Percentiles rank a stretch among this genome's conserved stretches.
These are phyloP conservation scores for Tetranychus urticae DNA, from an alignment of 1,140 invertebrate genomes.

Conservation along the genomic window DNA sequence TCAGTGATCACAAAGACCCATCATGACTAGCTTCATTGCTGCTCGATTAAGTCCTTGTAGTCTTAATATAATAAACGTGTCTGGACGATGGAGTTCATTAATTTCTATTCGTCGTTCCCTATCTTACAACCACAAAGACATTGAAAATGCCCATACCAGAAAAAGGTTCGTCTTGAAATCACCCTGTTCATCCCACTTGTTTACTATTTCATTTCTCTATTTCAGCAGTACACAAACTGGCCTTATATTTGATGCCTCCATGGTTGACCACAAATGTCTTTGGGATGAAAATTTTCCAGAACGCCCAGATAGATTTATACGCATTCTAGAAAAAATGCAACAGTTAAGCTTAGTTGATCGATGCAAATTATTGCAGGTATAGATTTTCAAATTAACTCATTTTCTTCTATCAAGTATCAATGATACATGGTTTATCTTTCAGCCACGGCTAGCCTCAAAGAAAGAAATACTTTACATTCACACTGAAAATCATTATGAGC, in stretches of 20 bases:
- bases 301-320: conserved; percentile 42
- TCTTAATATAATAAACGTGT: too few relatives aligned
- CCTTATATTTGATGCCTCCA: conserved; percentile 45
- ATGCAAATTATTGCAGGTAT: conserved; percentile 20
- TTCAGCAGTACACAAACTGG: conserved; percentile 29
- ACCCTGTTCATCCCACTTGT: too few relatives aligned
- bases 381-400: not conserved
- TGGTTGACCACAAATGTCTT: conserved; percentile 47
- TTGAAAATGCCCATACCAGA: too few relatives aligned
- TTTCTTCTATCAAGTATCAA: too few relatives aligned
- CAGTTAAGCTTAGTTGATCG: conserved; percentile 42
- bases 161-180: too few relatives aligned
- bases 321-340: conserved; percentile 43
- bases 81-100: too few relatives aligned
- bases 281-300: conserved; percentile 66
- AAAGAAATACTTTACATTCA: conserved; percentile 41
- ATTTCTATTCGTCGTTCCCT: too few relatives aligned
- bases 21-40: too few relatives aligned
- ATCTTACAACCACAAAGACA: too few relatives aligned
- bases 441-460: conserved; percentile 35
- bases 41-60: too few relatives aligned
- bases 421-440: not conserved
- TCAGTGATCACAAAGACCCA: too few relatives aligned
- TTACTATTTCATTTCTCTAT: too few relatives aligned
- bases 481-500: conserved; percentile 32